Evolutionary conservation across 2,113 vertebrate genomes (phyloP).

Genomic region (Pterocles gutturalis): DNA sequence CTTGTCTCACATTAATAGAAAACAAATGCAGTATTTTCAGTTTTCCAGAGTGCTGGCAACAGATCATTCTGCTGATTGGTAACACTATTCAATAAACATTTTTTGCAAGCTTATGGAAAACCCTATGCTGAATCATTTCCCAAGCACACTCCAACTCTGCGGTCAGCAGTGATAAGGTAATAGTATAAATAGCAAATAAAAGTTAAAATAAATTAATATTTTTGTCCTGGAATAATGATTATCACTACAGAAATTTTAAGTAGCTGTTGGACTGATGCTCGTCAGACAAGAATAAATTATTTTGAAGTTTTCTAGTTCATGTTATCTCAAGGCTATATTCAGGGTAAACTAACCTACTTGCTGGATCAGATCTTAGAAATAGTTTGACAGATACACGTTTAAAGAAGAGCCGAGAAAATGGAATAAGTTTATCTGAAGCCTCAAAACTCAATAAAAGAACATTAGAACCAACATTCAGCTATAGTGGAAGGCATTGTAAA

Average conservation of each 20-base stretch:
- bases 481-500: not conserved
- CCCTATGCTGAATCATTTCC: not conserved
- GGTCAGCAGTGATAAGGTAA: not conserved
- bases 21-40: not conserved
- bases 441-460: not conserved
- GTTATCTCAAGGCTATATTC: not conserved
- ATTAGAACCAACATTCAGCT: not conserved
- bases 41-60: not conserved
- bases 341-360: not conserved
- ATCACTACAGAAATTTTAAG: not conserved
- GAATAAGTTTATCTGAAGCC: not conserved
- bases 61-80: not conserved
- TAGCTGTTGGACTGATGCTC: not conserved
- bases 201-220: not conserved
- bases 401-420: constrained; percentile 8
- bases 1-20: not conserved
- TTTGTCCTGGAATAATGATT: not conserved
- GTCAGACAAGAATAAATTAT: not conserved
- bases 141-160: not conserved
- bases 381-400: not conserved
- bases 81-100: not conserved
- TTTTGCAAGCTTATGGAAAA: not conserved
- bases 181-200: not conserved
- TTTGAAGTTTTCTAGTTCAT: not conserved
- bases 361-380: constrained; percentile 3